Percentiles rank a stretch among this genome's conserved stretches.
phyloP scores from a whole-genome alignment of 1,140 invertebrate genomes.

The Homarus americanus region DNA sequence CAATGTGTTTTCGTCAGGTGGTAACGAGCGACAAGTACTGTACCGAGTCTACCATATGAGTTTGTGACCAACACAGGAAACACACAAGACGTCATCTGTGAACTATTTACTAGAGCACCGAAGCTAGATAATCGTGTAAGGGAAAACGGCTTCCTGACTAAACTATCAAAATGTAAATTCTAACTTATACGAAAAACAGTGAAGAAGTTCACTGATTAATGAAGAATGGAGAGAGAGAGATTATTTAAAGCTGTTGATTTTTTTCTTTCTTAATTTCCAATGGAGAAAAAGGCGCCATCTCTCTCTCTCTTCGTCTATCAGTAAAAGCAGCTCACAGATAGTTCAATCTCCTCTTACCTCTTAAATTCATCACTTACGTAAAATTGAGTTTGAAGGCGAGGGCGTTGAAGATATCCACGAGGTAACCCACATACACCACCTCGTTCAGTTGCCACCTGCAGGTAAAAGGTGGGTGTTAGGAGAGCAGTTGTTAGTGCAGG shows the following conservation, averaged over 20 bases:
- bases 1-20: too few species aligned
- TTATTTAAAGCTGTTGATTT: not conserved
- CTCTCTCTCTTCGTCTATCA: too few species aligned
- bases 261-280: not conserved
- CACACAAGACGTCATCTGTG: not conserved
- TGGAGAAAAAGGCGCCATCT: not conserved
- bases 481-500: too few species aligned
- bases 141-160: too few species aligned
- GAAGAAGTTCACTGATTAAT: too few species aligned
- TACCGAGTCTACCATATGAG: too few species aligned
- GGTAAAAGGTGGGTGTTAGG: too few species aligned
- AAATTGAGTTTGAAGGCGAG: slow-evolving; percentile 16
- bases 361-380: not conserved
- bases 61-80: not conserved
- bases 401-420: not conserved
- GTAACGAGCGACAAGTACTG: not conserved
- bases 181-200: too few species aligned
- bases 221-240: not conserved
- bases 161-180: too few species aligned
- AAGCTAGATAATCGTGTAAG: too few species aligned
- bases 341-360: not conserved
- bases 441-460: not conserved
- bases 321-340: too few species aligned
- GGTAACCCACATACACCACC: slow-evolving; percentile 14
- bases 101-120: too few species aligned